Base-by-base conservation (phyloP, 2,888 invertebrate genomes). In the Mechanitis messenoides region DNA sequence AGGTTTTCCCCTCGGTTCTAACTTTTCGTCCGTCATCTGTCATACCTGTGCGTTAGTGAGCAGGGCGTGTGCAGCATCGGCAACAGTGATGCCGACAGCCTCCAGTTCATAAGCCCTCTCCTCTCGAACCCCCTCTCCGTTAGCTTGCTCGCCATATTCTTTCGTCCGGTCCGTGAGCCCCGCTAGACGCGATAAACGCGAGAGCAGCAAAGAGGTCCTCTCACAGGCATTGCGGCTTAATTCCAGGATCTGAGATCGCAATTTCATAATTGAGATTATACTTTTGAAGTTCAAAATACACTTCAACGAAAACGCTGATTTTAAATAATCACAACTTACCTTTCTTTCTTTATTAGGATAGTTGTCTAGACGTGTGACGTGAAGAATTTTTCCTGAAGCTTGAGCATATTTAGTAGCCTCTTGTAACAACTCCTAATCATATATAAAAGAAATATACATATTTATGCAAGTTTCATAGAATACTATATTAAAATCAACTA, bases 11-110 rank as follows among this genome's bases (percentile, higher is more conserved):
- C 31, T 9, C 31, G 0, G 31, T 50, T 31, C 5, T 3, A 20
- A 11, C 5, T 5, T 31, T 35, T 33, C 42, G 5, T 54, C 45
- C n/a, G 4, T 12, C 11, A 7, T 45, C 11, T 54, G 11, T 7
- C 11, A 35, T 59, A 78, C 79, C 74, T 77, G 75, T 0, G 73
- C 73, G 38, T 69, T 71, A 28, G 69, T 68, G 1, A 74, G 66
- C 2, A 77, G 63, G 3, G 67, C 61, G 9, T 72, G 69, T 0
- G 75, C 72, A 11, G 74, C 71, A 55, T 73, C 73, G 3, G 70
- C 72, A 2, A 72, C 67, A 1, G 38, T 63, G 0, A 71, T 62
- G 0, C 74, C 74, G 4, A 54, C 58, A 1, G 28, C 20, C 20
- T 70, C 69, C 28, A 66, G 47, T 33, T 35, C 56, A 11, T 56